Conservation (phyloP, 2,113 vertebrate species). For the Tylochromis polylepis region DNA sequence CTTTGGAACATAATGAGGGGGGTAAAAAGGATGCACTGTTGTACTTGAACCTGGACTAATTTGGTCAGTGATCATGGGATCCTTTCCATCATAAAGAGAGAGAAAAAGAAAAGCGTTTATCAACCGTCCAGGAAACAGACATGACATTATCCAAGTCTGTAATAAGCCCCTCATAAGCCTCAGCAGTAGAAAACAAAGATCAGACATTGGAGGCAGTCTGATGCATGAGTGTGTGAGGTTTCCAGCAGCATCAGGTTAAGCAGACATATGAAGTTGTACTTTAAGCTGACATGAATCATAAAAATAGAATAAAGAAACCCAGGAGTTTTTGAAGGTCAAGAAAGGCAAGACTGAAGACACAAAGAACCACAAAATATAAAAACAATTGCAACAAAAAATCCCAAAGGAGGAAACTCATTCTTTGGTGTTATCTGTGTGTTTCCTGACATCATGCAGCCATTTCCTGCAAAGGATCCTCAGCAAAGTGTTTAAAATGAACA, state of each 20-base stretch:
- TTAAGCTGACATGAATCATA: neutral
- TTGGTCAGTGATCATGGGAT: neutral
- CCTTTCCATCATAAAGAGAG: neutral
- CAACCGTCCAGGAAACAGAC: neutral
- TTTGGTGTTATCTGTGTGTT: neutral
- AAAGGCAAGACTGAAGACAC: neutral
- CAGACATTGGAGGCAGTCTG: neutral
- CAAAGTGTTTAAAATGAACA: neutral
- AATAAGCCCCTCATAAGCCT: neutral
- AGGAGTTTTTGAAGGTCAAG: neutral
- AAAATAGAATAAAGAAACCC: neutral
- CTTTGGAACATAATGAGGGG: neutral
- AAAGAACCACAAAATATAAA: neutral
- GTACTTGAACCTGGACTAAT: neutral
- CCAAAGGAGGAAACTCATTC: neutral
- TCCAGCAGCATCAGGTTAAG: neutral
- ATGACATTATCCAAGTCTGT: neutral
- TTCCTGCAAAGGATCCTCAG: neutral
- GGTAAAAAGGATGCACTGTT: neutral
- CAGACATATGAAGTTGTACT: neutral
- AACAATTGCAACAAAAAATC: neutral
- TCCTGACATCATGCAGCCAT: neutral
- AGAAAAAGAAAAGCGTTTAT: neutral
- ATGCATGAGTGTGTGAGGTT: neutral
- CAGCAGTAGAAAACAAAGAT: neutral